Conservation (phyloP, 2,113 vertebrate species). For the Thomomys bottae region DNA sequence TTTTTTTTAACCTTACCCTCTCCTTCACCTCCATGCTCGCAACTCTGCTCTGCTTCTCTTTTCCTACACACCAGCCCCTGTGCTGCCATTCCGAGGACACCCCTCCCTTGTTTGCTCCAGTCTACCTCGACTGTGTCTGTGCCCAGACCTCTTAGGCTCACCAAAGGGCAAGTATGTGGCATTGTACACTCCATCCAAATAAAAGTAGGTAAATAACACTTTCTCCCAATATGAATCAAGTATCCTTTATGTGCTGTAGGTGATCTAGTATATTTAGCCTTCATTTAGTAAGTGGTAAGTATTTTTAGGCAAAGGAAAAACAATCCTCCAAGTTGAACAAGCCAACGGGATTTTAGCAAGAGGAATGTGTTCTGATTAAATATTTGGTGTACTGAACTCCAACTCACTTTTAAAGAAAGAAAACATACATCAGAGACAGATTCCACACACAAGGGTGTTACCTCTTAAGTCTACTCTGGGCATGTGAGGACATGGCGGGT, state of each 20-base stretch:
- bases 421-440: constrained; percentile 49
- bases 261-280: constrained; percentile 3
- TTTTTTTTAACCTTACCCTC: background rate
- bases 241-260: constrained; percentile 1
- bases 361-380: constrained; percentile 69
- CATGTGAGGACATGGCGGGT: background rate
- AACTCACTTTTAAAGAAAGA: constrained; percentile 56
- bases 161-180: background rate
- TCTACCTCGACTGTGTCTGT: background rate
- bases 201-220: background rate
- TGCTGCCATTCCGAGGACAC: background rate
- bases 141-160: background rate
- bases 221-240: background rate
- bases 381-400: constrained; percentile 75
- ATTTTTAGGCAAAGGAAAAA: constrained; percentile 56
- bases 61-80: background rate
- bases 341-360: constrained; percentile 25
- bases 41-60: background rate
- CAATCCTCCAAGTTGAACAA: background rate
- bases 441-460: background rate
- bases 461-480: constrained; percentile 23
- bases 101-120: background rate
- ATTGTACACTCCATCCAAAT: background rate
- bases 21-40: background rate
- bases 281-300: constrained; percentile 17